Evolutionary conservation across 2,888 invertebrate genomes (phyloP), one percentile per base, ranked within the genome.

Genomic region (Lepetodrilus schrolli): DNA sequence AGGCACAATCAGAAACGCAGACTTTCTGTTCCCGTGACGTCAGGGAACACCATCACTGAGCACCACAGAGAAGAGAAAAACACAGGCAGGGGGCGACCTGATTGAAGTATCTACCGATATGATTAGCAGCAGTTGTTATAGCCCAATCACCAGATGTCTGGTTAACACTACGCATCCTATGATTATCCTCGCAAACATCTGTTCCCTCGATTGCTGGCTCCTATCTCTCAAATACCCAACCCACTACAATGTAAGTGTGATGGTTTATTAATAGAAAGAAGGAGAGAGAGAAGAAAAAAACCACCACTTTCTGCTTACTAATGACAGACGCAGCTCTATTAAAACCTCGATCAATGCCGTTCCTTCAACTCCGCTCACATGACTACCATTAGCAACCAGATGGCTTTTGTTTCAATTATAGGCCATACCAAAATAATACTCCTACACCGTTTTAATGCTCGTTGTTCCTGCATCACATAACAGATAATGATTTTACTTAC

Each of bases 381-480:
- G 58, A 58, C 58, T 34, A 30, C 58, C 58, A 58, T 58, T 58
- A 58, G 58, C 58, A 58, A 58, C 58, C 58, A 58, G 58, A 58
- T 58, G 58, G 58, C 58, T 58, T 58, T 58, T 58, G 58, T 58
- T 58, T 58, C 58, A 58, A 58, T 58, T 58, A 58, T 58, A 58
- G 58, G 26, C 58, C 30, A 34, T 58, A 58, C 34, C 58, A 58
- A 58, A 58, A 58, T 58, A 58, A 58, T 58, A 17, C 17, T 17
- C 21, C 48, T n/a, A n/a, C n/a, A n/a, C n/a, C n/a, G n/a, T n/a
- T n/a, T n/a, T n/a, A n/a, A n/a, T n/a, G n/a, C n/a, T n/a, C n/a
- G n/a, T n/a, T n/a, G n/a, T n/a, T n/a, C n/a, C n/a, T n/a, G n/a
- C n/a, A n/a, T n/a, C n/a, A n/a, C n/a, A n/a, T n/a, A n/a, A n/a